These are phyloP conservation scores for Erynnis tages DNA, from an alignment of 2,888 invertebrate species.

Conservation along the genomic window DNA sequence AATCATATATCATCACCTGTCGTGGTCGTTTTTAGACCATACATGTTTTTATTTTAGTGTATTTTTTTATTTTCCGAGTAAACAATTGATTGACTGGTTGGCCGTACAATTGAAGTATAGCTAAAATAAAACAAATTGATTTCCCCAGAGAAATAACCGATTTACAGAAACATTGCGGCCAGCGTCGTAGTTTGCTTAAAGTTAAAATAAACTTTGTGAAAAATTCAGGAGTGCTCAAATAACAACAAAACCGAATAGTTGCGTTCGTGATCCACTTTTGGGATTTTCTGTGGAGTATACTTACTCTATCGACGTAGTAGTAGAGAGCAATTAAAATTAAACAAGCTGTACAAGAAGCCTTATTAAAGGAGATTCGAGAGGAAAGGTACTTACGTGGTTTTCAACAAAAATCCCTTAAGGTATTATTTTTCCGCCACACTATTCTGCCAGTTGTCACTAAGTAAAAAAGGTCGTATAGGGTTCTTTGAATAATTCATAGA, in stretches of 20 bases:
- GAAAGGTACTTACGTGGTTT: too few species aligned
- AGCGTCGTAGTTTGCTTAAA: conserved; percentile 4
- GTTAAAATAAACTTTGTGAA: conserved; percentile 8
- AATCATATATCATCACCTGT: too few species aligned
- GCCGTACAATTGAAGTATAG: not conserved
- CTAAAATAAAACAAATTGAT: conserved; percentile 11
- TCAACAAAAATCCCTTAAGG: too few species aligned
- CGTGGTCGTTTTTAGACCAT: not conserved
- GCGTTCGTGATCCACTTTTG: too few species aligned
- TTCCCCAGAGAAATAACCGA: conserved; percentile 17
- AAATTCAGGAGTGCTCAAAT: not conserved
- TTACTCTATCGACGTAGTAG: too few species aligned
- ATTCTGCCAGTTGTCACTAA: conserved; percentile 41
- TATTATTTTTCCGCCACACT: conserved; percentile 34
- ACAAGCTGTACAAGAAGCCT: too few species aligned
- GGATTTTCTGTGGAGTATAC: too few species aligned
- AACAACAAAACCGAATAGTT: not conserved
- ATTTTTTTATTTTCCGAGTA: not conserved
- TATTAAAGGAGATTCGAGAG: not conserved
- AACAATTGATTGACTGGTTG: not conserved
- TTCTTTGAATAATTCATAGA: conserved; percentile 60
- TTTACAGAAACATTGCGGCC: conserved; percentile 8
- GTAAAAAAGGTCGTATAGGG: conserved; percentile 54
- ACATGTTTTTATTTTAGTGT: not conserved
- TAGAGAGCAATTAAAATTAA: too few species aligned